Conservation (phyloP, 2,113 vertebrate genomes). For the Thalassoma bifasciatum region DNA sequence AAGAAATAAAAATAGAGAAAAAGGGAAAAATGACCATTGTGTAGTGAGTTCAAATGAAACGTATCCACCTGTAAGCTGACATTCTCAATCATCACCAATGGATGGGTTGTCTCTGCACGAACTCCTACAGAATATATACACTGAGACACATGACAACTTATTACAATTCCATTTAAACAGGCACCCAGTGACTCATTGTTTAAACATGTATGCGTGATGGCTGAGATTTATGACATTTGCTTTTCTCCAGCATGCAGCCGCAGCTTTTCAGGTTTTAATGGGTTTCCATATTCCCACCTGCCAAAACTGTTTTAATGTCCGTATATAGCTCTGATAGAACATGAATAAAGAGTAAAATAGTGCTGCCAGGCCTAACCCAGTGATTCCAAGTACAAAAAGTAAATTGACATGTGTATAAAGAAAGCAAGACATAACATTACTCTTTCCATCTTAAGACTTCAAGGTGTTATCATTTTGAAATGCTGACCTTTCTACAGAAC, state of each 20-base stretch:
- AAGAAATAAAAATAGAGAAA: not conserved
- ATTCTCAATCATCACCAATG: not conserved
- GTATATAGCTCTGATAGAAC: constrained; percentile 8
- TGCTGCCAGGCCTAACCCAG: constrained; percentile 4
- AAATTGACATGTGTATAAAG: constrained; percentile 46
- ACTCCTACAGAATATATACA: not conserved
- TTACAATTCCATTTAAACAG: constrained; percentile 35
- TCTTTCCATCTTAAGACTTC: constrained; percentile 13
- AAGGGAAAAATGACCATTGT: not conserved
- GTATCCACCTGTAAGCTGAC: not conserved
- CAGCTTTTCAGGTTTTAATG: constrained; percentile 42
- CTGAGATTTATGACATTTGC: constrained; percentile 36
- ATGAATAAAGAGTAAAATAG: constrained; percentile 36
- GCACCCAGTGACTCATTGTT: constrained; percentile 26
- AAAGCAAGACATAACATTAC: not conserved
- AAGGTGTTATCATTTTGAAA: constrained; percentile 17
- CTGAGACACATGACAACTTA: constrained; percentile 15
- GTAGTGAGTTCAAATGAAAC: not conserved
- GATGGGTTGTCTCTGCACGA: not conserved
- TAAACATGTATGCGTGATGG: constrained; percentile 33
- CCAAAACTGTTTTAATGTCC: constrained; percentile 24
- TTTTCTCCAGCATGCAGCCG: constrained; percentile 32
- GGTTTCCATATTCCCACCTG: constrained; percentile 48
- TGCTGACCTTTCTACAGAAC: constrained; percentile 25
- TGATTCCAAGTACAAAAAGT: constrained; percentile 22